Evolutionary conservation across 2,797 vertebrate species (phyloP).

Genomic region (Muscicapa comitata): DNA sequence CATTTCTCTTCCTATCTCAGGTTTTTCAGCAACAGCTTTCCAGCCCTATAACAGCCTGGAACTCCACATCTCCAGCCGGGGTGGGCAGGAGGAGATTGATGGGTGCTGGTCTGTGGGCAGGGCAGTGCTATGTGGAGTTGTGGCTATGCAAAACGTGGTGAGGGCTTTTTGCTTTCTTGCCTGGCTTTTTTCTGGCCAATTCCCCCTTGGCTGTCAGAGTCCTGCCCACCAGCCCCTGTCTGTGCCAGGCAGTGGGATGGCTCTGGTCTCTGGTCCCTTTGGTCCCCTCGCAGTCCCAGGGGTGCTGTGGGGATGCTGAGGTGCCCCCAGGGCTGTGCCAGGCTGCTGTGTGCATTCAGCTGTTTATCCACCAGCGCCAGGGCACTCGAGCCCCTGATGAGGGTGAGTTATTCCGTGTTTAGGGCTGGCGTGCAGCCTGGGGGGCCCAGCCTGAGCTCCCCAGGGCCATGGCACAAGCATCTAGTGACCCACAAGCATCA

Average conservation of each 20-base stretch:
- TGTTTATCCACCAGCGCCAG: slow-evolving; percentile 13
- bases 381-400: slow-evolving; percentile 1
- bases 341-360: background rate
- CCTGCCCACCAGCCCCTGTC: background rate
- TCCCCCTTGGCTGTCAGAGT: accelerated
- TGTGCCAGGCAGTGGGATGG: background rate
- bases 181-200: background rate
- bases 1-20: slow-evolving; percentile 22
- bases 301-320: background rate
- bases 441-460: background rate
- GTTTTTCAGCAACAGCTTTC: slow-evolving; percentile 33
- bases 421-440: background rate
- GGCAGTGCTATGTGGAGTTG: background rate
- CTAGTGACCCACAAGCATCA: accelerated
- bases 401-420: background rate
- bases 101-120: background rate
- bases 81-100: background rate
- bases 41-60: background rate
- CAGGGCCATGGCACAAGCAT: accelerated
- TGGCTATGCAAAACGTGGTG: background rate
- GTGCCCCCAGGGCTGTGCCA: background rate
- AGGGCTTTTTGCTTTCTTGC: background rate
- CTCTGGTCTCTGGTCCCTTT: background rate
- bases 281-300: background rate
- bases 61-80: background rate